A percentile compares a stretch with the other conserved stretches of the same genome.
Evolutionary conservation across 1,140 invertebrate species (phyloP).

Genomic region (Magallana ariakensis): DNA sequence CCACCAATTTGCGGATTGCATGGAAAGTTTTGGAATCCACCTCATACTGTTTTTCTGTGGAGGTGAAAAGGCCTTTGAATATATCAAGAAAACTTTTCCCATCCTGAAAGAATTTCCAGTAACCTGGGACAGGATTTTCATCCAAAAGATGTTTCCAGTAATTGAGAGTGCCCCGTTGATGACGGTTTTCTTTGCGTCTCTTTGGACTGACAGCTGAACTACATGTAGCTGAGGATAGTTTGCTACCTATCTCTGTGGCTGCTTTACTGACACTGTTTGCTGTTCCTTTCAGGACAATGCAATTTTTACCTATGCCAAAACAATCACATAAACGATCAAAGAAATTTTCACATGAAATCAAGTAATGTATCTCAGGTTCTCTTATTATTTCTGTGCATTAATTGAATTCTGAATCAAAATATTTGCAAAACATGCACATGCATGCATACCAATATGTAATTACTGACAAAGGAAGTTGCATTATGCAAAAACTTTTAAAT

Average conservation of each 20-base stretch:
- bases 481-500: too few species aligned
- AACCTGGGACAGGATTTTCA: slow-evolving; percentile 11
- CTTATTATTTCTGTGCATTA: too few species aligned
- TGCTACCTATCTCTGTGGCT: neutral
- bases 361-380: too few species aligned
- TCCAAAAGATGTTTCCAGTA: slow-evolving; percentile 3
- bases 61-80: neutral
- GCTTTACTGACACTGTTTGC: neutral
- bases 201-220: too few species aligned
- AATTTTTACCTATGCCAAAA: neutral
- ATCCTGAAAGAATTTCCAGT: slow-evolving; percentile 51
- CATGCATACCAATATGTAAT: too few species aligned
- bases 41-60: neutral
- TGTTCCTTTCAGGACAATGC: neutral
- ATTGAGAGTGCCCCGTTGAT: neutral
- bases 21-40: slow-evolving; percentile 34
- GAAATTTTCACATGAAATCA: too few species aligned
- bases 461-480: too few species aligned
- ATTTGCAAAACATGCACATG: too few species aligned
- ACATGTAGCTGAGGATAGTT: neutral
- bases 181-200: neutral
- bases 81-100: slow-evolving; percentile 20
- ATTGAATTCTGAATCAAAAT: too few species aligned
- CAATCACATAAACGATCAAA: too few species aligned
- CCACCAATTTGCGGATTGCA: slow-evolving; percentile 49